Base-by-base conservation (phyloP, 2,888 invertebrate genomes). In the Ophonus ardosiacus region DNA sequence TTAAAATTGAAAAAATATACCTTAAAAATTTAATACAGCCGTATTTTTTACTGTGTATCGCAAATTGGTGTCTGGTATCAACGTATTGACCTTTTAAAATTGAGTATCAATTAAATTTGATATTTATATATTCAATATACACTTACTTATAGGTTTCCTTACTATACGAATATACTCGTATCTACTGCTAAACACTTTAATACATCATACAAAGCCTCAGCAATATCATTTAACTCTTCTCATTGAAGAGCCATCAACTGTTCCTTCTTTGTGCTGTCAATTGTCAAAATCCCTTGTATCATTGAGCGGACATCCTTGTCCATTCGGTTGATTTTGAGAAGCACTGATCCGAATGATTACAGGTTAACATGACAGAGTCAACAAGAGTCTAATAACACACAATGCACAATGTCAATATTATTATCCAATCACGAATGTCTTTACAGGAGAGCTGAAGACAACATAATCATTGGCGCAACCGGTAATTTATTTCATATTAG, bases 351-450 rank as follows among this genome's bases (percentile, higher is more conserved):
- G 59, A n/a, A 76, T 86, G 86, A 87, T 87, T 87, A 85, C 85
- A 81, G 87, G 87, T 87, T 87, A 86, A 86, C 84, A 86, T 81
- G 87, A 86, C 86, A 86, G 85, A 76, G 86, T 88, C 88, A 89
- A 89, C 89, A 88, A 89, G 89, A 88, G 89, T 89, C 89, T 90
- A 91, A 91, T 90, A 91, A 91, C 88, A 90, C 88, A 90, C 89
- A 88, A 89, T 90, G 89, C 89, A 88, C 89, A 90, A 90, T 91
- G 91, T 91, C 91, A 91, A 91, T 91, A 91, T 91, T 90, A 91
- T 91, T 91, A 91, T 91, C 91, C 91, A 91, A 91, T 91, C 91
- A 90, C 90, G 90, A 90, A 91, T 91, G 91, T 91, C 91, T 90
- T 88, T 90, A 90, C 88, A 89, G 90, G 90, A 90, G 90, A 89